phyloP scores from a whole-genome alignment of 2,113 vertebrate species.

The Dicerorhinus sumatrensis region DNA sequence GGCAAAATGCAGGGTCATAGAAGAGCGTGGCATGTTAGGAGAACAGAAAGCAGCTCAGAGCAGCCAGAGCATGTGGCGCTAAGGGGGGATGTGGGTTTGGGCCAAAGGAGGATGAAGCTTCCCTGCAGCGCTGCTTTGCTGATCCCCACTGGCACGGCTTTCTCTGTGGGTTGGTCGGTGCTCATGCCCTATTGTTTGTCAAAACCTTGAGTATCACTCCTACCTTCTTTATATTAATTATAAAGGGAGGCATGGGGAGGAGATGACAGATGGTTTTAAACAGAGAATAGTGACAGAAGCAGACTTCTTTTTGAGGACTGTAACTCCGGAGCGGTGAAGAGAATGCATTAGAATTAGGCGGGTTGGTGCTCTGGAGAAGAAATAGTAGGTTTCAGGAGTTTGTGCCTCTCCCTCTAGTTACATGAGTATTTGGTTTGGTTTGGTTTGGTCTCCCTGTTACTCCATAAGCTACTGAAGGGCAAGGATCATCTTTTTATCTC shows the following conservation, averaged over 20 bases:
- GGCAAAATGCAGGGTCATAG: neutral
- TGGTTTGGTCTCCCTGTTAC: neutral
- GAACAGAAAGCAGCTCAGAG: neutral
- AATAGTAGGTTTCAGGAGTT: neutral
- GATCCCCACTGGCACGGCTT: accelerated
- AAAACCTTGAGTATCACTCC: neutral
- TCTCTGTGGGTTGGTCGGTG: too few relatives aligned
- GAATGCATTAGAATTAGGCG: neutral
- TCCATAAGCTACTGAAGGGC: neutral
- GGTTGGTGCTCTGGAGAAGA: neutral
- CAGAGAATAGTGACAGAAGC: neutral
- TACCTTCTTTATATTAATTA: neutral
- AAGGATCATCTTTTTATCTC: neutral
- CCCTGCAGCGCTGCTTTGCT: neutral
- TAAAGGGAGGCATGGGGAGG: neutral
- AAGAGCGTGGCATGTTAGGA: neutral
- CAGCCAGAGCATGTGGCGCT: neutral
- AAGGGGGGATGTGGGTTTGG: neutral
- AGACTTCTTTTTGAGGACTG: neutral
- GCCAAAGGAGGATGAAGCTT: neutral
- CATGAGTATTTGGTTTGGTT: neutral
- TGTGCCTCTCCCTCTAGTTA: too few relatives aligned
- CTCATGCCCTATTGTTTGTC: neutral
- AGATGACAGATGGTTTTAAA: neutral
- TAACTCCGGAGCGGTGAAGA: neutral